phyloP scores from a whole-genome alignment of 2,888 invertebrate species.

The Habrosyne pyritoides region DNA sequence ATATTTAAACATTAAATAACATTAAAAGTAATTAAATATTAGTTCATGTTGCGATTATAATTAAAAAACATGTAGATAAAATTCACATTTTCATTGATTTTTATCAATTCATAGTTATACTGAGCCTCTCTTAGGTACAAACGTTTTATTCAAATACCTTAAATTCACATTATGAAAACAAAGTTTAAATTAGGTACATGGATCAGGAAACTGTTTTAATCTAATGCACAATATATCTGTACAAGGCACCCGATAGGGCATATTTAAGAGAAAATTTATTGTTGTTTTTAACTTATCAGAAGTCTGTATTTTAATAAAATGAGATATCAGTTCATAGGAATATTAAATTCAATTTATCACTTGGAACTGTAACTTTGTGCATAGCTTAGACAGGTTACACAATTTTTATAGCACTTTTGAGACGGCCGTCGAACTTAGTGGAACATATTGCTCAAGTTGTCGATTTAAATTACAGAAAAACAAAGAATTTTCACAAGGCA shows the following conservation, averaged over 20 bases:
- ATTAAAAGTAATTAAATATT: slow-evolving; percentile 15
- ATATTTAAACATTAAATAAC: slow-evolving; percentile 10
- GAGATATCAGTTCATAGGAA: too few species aligned
- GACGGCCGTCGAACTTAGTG: too few species aligned
- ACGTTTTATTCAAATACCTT: neutral
- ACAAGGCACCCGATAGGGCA: neutral
- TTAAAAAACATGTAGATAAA: slow-evolving; percentile 1
- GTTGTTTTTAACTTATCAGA: too few species aligned
- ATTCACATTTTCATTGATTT: neutral
- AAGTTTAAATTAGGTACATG: neutral
- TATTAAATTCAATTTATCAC: too few species aligned
- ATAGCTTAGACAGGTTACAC: too few species aligned
- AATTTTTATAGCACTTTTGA: too few species aligned
- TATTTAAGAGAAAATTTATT: neutral
- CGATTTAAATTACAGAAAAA: too few species aligned
- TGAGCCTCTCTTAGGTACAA: neutral
- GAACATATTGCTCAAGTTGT: too few species aligned
- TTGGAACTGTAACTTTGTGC: too few species aligned
- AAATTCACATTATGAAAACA: neutral
- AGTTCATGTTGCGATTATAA: slow-evolving; percentile 1
- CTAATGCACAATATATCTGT: neutral
- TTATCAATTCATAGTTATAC: neutral
- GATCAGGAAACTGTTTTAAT: neutral
- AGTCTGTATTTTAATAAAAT: too few species aligned
- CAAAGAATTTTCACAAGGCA: too few species aligned